phyloP scores from a whole-genome alignment of 2,797 vertebrate species.

The Ceryle rudis region DNA sequence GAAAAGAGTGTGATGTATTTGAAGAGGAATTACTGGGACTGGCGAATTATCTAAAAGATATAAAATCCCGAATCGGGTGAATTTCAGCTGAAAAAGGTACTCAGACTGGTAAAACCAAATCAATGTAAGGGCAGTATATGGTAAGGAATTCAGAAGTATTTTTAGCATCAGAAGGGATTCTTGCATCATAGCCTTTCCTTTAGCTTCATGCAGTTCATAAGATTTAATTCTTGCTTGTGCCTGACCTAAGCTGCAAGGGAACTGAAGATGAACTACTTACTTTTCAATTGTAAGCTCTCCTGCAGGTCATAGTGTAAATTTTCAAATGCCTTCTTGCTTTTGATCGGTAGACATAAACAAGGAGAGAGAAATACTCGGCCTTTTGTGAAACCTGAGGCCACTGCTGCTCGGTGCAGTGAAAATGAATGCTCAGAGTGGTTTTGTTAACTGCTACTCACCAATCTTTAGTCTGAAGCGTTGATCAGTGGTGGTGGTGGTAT shows the following conservation, averaged over 20 bases:
- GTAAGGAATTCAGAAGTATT: neutral
- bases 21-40: neutral
- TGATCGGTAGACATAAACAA: neutral
- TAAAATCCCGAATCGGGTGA: neutral
- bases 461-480: fast-evolving
- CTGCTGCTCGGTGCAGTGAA: neutral
- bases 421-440: neutral
- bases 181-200: neutral
- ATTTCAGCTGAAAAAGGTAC: neutral
- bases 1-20: neutral
- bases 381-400: neutral
- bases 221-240: neutral
- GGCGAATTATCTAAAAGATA: neutral
- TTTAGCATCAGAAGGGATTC: neutral
- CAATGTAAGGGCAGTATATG: neutral
- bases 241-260: neutral
- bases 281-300: neutral
- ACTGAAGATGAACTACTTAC: neutral
- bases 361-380: neutral
- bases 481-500: neutral
- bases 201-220: neutral
- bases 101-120: neutral
- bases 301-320: neutral
- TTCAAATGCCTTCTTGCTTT: neutral
- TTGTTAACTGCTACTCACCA: neutral